Base-by-base conservation (phyloP, 2,888 invertebrate genomes). In the Eupithecia dodoneata region DNA sequence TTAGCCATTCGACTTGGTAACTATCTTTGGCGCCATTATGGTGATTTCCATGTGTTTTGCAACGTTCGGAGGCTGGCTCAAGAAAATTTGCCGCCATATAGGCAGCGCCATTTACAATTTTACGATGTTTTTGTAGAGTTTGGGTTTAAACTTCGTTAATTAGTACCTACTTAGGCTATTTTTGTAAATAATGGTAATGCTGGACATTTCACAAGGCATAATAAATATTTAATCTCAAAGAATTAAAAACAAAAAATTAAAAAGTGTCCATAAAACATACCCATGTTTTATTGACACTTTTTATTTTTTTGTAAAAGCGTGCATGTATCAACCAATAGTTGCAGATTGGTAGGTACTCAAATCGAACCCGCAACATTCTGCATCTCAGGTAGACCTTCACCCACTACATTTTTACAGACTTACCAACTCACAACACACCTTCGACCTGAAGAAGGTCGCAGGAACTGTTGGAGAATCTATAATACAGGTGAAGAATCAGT, bases 11-110 rank as follows among this genome's bases (percentile, higher is more conserved):
- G 59, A 73, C 55, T 74, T 45, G 44, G 65, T 76, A 65, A 73
- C 49, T 71, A 78, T 76, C 67, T 73, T 45, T 73, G 71, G 78
- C 73, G 73, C 73, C 76, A 71, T 59, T 52, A 67, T 70, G 30
- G 44, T 76, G 59, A 74, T 74, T 66, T 71, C 76, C 18, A 52
- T 70, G 47, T 73, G 52, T 78, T 44, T 77, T 75, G 75, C 67
- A 75, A 75, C 65, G 45, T 0, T 70, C 45, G 70, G 18, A 69
- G 18, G 7, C 44, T 5, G 10, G n/a, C n/a, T 59, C 59, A 18
- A 59, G 67, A 67, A 67, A 66, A 67, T n/a, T n/a, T 67, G 42
- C 44, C 44, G 59, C 65, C 65, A 18, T 15, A 71, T 13, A 71
- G 30, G 47, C 71, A 12, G 41, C 65, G 65, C 42, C 65, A 66